Evolutionary conservation across 2,888 invertebrate genomes (phyloP), one percentile per base, ranked within the genome.

Genomic region (Zeuzera pyrina): DNA sequence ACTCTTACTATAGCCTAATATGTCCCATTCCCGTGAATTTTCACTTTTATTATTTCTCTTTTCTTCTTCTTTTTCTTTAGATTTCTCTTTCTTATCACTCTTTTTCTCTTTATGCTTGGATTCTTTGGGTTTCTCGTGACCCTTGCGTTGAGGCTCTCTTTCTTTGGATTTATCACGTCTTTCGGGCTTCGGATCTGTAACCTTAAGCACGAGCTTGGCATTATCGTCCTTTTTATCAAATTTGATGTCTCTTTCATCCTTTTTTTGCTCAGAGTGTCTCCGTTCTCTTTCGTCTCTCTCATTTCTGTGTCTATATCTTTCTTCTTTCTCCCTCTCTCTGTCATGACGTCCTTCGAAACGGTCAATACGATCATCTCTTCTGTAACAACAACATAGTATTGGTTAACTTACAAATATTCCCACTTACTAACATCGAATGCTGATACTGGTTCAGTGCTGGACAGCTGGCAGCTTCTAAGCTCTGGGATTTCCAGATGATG

Each of bases 321-420:
- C 5, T 34, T 38, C 3, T 36, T 36, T 15, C 19, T 45, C 31
- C 16, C 46, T 39, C 6, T 34, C 34, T 7, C 32, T 30, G n/a
- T 37, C 42, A 15, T 35, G 37, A 6, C 39, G 41, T 27, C 35
- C 33, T 3, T 39, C 41, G 2, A 45, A 36, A 8, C 52, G 52
- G 2, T 52, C 46, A 1, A 43, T 36, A 16, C 53, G 59, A 0
- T 62, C 60, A 12, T 69, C 66, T 47, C 61, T 64, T 28, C 71
- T 73, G 43, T 26, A n/a, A n/a, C n/a, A n/a, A n/a, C n/a, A n/a
- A n/a, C n/a, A n/a, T n/a, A n/a, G n/a, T n/a, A n/a, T n/a, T n/a
- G n/a, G n/a, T n/a, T n/a, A n/a, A n/a, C n/a, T n/a, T n/a, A n/a
- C n/a, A n/a, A n/a, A n/a, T n/a, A n/a, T n/a, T n/a, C n/a, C n/a